phyloP scores from a whole-genome alignment of 30 jellyfish, hydroid and myxozoan species.

The Catostylus mosaicus region DNA sequence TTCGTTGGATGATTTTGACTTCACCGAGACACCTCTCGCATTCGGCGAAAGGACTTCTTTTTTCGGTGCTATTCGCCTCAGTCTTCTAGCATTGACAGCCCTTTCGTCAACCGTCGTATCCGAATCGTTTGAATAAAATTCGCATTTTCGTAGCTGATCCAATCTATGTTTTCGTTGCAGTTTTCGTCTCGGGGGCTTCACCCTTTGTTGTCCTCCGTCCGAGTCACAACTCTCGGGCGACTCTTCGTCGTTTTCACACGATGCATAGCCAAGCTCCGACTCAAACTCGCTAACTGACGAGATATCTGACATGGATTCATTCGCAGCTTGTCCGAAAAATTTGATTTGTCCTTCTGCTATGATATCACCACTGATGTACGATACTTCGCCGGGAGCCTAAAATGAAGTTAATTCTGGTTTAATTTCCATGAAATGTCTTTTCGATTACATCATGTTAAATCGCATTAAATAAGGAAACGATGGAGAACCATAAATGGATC shows the following conservation, averaged over 20 bases:
- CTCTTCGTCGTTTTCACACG: constrained; percentile 52
- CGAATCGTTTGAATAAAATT: constrained; percentile 54
- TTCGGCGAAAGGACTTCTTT: not conserved
- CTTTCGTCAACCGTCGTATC: constrained; percentile 50
- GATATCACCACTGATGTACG: not conserved
- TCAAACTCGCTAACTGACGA: constrained; percentile 44
- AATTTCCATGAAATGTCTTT: not conserved
- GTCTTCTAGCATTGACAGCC: constrained; percentile 17
- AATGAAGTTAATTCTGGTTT: not conserved
- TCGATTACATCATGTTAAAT: no score
- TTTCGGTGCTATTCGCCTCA: not conserved
- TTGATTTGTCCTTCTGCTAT: not conserved
- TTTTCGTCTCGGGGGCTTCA: not conserved
- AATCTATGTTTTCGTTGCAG: constrained; percentile 25
- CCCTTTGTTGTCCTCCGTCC: constrained; percentile 11
- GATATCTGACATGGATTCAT: constrained; percentile 41
- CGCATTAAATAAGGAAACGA: no score
- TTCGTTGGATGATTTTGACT: not conserved
- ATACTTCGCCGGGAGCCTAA: not conserved
- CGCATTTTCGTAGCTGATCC: constrained; percentile 25
- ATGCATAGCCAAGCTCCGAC: constrained; percentile 59
- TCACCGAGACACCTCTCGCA: not conserved
- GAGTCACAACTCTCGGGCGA: constrained; percentile 19
- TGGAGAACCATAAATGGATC: no score
- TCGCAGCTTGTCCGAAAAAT: not conserved